These are phyloP conservation scores for Chionomys nivalis DNA, from an alignment of 2,113 vertebrate genomes.

Conservation along the genomic window DNA sequence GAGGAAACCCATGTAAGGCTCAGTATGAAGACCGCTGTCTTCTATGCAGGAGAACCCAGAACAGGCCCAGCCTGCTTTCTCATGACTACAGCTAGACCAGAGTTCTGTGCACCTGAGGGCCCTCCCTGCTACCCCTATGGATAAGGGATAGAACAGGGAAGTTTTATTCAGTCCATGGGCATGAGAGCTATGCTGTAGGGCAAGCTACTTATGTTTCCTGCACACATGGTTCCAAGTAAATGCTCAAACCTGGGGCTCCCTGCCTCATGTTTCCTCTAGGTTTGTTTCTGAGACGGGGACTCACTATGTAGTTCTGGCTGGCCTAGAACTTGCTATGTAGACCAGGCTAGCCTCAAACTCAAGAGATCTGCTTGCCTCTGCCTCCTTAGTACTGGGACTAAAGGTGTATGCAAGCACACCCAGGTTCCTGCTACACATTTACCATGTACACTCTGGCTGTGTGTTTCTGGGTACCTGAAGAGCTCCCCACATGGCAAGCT, in stretches of 20 bases:
- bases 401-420: background rate
- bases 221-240: background rate
- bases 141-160: background rate
- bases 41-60: background rate
- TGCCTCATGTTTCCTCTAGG: background rate
- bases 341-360: background rate
- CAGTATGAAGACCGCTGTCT: background rate
- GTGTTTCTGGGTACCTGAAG: background rate
- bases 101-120: background rate
- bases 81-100: background rate
- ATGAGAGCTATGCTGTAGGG: background rate
- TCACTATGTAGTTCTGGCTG: background rate
- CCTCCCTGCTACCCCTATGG: background rate
- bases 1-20: background rate
- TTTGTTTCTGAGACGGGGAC: background rate
- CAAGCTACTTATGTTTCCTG: background rate
- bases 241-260: background rate
- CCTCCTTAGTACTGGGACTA: background rate
- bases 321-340: background rate
- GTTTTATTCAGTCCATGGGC: background rate
- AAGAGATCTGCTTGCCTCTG: background rate
- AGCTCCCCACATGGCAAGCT: background rate
- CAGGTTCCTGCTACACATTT: background rate
- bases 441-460: background rate
- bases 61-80: background rate